Evolutionary conservation across 2,888 invertebrate species (phyloP).

Genomic region (Leptinotarsa haldemani): DNA sequence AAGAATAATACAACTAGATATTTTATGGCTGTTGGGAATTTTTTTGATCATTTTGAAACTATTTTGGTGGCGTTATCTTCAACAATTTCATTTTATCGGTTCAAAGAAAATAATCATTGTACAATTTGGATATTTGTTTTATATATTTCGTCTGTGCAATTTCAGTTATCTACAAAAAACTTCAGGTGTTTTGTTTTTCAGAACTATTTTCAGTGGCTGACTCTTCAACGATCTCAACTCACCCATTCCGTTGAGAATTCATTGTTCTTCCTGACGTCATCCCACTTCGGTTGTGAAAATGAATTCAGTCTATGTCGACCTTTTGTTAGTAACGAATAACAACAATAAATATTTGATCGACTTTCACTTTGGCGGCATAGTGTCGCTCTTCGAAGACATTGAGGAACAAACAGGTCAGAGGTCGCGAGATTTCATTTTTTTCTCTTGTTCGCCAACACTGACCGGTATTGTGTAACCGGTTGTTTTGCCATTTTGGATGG

Average conservation of each 20-base stretch:
- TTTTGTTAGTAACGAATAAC: conserved; percentile 9
- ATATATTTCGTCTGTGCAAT: too few relatives aligned
- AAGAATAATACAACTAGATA: too few relatives aligned
- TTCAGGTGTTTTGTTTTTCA: too few relatives aligned
- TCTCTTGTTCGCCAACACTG: conserved; percentile 4
- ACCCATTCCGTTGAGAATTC: neutral
- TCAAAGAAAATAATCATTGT: too few relatives aligned
- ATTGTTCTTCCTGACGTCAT: neutral
- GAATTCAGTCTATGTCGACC: neutral
- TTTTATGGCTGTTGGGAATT: too few relatives aligned
- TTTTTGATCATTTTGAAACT: too few relatives aligned
- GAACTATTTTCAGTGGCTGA: too few relatives aligned
- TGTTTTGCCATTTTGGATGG: conserved; percentile 3
- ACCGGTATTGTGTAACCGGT: conserved; percentile 13
- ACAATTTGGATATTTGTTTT: too few relatives aligned
- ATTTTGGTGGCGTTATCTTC: too few relatives aligned
- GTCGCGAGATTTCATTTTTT: conserved; percentile 21
- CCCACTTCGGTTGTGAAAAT: neutral
- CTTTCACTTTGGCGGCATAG: conserved; percentile 22
- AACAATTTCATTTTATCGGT: too few relatives aligned
- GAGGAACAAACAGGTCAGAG: conserved; percentile 14
- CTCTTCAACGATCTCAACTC: too few relatives aligned
- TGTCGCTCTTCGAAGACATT: conserved; percentile 6
- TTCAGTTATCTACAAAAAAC: too few relatives aligned
- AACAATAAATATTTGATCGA: conserved; percentile 21